Conservation (phyloP, 2,888 invertebrate genomes). For the Theretra japonica region DNA sequence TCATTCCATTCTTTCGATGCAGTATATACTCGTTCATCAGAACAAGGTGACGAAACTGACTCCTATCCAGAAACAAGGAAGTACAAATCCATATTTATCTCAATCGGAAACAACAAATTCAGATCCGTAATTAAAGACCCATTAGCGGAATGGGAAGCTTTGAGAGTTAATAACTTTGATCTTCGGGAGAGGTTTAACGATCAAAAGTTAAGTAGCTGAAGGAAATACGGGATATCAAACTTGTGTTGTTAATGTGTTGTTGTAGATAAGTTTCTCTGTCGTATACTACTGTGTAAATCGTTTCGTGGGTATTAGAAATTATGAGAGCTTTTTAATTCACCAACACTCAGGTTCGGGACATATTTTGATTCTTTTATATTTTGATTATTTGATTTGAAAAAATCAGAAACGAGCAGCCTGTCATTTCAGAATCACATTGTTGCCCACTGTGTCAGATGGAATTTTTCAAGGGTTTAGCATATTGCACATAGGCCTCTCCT, state of each 20-base stretch:
- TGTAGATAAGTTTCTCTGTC: not conserved
- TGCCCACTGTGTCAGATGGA: too few species aligned
- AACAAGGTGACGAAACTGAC: not conserved
- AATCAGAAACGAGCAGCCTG: too few species aligned
- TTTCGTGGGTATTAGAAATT: too few species aligned
- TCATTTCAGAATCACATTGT: too few species aligned
- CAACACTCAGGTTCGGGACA: too few species aligned
- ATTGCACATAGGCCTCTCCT: too few species aligned
- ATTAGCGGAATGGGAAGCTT: conserved; percentile 18
- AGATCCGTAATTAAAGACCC: conserved; percentile 5
- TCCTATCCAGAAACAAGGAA: conserved; percentile 4
- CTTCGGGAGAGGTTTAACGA: conserved; percentile 3
- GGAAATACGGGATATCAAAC: not conserved
- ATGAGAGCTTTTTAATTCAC: too few species aligned
- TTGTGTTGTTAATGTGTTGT: not conserved
- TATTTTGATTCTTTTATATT: too few species aligned
- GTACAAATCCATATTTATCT: conserved; percentile 18
- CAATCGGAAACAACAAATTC: conserved; percentile 19
- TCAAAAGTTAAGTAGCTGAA: conserved; percentile 18
- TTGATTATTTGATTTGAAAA: too few species aligned
- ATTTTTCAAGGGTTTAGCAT: too few species aligned
- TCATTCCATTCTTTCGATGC: too few species aligned
- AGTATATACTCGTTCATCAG: not conserved
- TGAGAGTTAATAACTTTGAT: conserved; percentile 14
- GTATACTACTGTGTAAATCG: too few species aligned